These are phyloP conservation scores for Gandaritis pyraliata DNA, from an alignment of 2,888 invertebrate species.

Conservation along the genomic window DNA sequence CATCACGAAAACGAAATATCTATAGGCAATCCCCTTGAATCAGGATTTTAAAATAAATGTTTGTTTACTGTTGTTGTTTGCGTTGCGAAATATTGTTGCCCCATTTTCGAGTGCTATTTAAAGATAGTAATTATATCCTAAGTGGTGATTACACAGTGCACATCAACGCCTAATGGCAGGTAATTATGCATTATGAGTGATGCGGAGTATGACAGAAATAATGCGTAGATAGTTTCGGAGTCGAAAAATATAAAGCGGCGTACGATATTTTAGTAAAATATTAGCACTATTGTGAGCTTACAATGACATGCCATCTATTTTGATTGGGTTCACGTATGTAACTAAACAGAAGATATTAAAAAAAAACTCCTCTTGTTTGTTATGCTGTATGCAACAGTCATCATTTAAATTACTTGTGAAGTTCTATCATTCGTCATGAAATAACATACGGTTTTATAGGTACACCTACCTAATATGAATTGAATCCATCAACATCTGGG, in stretches of 20 bases:
- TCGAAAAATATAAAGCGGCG: constrained; percentile 11
- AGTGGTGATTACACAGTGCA: constrained; percentile 11
- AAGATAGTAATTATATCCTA: constrained; percentile 16
- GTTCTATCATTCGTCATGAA: not conserved
- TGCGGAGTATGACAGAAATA: constrained; percentile 10
- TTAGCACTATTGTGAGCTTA: not conserved
- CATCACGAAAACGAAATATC: not conserved
- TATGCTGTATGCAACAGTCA: too few relatives aligned
- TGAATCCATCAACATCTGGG: too few relatives aligned
- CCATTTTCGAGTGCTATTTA: constrained; percentile 18
- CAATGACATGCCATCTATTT: not conserved
- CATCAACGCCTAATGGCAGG: constrained; percentile 15
- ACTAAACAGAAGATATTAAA: too few relatives aligned
- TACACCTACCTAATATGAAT: too few relatives aligned
- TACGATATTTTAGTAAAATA: constrained; percentile 1
- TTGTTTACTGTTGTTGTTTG: constrained; percentile 15
- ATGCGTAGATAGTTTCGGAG: not conserved
- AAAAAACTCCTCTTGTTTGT: too few relatives aligned
- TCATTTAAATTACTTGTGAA: too few relatives aligned
- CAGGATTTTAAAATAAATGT: not conserved
- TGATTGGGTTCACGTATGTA: too few relatives aligned
- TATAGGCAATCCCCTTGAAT: too few relatives aligned
- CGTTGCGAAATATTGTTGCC: constrained; percentile 18
- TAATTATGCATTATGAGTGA: constrained; percentile 9
- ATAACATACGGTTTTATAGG: not conserved